A percentile compares a stretch with the other conserved stretches of the same genome.
phyloP scores from a whole-genome alignment of 2,797 vertebrate species.

The Chromobotia macracanthus region DNA sequence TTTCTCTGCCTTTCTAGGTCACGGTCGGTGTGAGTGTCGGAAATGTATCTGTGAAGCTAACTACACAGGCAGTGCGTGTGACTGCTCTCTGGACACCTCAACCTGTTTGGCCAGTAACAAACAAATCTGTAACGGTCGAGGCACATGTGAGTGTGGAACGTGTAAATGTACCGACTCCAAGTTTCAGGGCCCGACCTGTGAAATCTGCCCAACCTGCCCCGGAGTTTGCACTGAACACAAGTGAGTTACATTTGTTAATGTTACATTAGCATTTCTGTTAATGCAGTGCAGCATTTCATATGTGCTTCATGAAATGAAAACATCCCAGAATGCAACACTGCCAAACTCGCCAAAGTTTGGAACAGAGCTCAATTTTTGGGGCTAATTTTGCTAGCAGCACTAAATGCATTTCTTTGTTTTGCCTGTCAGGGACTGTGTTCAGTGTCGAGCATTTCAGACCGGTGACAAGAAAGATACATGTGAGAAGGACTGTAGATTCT shows the following conservation, averaged over 20 bases:
- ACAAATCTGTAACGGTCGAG: conserved; percentile 89
- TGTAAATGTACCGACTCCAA: conserved; percentile 90
- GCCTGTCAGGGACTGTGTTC: conserved; percentile 86
- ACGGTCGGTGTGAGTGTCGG: conserved; percentile 88
- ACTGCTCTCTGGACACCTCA: conserved; percentile 84
- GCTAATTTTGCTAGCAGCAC: background rate
- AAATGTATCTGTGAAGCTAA: conserved; percentile 87
- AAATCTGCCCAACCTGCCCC: conserved; percentile 91
- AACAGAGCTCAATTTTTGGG: too few species aligned
- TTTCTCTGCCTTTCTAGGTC: conserved; percentile 73
- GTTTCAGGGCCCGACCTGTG: conserved; percentile 90
- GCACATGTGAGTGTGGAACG: conserved; percentile 85
- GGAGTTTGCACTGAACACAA: conserved; percentile 90
- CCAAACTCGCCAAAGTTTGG: too few species aligned
- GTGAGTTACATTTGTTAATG: conserved; percentile 79
- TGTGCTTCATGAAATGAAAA: background rate
- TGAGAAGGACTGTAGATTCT: conserved; percentile 78
- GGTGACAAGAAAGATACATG: conserved; percentile 87
- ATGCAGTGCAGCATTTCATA: too few species aligned
- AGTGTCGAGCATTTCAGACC: conserved; percentile 85
- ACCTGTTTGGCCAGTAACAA: conserved; percentile 84
- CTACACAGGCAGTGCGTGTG: conserved; percentile 90
- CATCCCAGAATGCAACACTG: background rate
- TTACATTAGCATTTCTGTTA: too few species aligned
- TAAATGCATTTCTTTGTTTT: background rate